Evolutionary conservation across 2,113 vertebrate species (phyloP), one percentile per base, ranked within the genome.

Genomic region (Perccottus glenii): DNA sequence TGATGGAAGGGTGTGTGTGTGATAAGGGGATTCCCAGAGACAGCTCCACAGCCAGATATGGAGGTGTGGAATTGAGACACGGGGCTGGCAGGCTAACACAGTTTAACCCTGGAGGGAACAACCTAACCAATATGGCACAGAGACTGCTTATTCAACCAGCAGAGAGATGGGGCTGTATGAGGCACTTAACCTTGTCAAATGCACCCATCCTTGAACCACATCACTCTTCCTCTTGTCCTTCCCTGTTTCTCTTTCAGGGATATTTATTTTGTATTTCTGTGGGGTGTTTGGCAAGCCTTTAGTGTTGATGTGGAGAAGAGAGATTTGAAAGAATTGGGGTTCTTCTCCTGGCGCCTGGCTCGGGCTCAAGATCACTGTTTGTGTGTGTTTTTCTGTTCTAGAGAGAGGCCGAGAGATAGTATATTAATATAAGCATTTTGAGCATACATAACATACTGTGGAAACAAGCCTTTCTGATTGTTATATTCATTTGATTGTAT

Each of bases 21-120:
- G 77, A 72, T 75, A 79, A 86, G 71, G 85, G 85, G 89, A 90
- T 87, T 86, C 85, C 87, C 86, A 85, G 79, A 70, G 49, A 70
- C 64, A 67, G 81, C 60, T 67, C 11, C 62, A 81, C 72, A 83
- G 88, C 78, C 83, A 81, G 83, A 79, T 86, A 80, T 81, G 75
- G 83, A 82, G 91, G 87, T 88, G 90, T 89, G 87, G 85, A 88
- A 91, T 88, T 86, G 84, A 87, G 79, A 80, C 72, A 60, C 64
- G 76, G 81, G 70, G 73, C 80, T 89, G 86, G 88, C 83, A 89
- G 78, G 61, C 77, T 86, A 87, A 89, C 89, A 85, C 85, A 86
- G 77, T 87, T 83, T 85, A 85, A 82, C 75, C 77, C 78, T 83
- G 62, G 76, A 64, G 82, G 74, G 71, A 81, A 80, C 78, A 80